These are phyloP conservation scores for Anoplius nigerrimus DNA, from an alignment of 2,888 invertebrate species.

Conservation along the genomic window DNA sequence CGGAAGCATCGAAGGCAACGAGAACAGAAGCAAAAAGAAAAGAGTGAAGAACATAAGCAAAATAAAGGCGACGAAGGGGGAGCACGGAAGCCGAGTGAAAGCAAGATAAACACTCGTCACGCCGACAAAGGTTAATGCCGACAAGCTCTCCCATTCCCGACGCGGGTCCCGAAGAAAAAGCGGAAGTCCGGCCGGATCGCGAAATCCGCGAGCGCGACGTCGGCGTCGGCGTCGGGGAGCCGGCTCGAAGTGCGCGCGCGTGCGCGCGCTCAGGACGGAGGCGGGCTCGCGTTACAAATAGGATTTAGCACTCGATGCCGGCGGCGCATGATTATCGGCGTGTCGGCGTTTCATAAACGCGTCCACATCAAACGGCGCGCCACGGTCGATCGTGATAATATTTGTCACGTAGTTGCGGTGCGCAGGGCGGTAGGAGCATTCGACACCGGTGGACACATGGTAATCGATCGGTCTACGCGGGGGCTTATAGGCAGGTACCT, in stretches of 20 bases:
- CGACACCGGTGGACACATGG: conserved; percentile 46
- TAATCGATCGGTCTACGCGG: conserved; percentile 48
- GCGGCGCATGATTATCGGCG: conserved; percentile 58
- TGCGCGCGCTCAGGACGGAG: not conserved
- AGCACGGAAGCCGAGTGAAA: no score
- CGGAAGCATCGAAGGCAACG: no score
- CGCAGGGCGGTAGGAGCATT: conserved; percentile 38
- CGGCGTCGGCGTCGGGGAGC: not conserved
- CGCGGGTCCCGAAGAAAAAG: no score
- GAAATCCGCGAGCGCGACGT: not conserved
- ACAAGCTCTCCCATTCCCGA: no score
- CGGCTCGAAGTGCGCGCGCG: not conserved
- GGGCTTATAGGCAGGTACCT: conserved; percentile 42
- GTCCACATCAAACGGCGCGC: conserved; percentile 62
- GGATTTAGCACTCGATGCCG: conserved; percentile 56
- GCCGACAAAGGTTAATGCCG: no score
- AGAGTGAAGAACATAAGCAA: no score
- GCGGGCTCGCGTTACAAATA: conserved; percentile 53
- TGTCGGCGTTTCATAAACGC: conserved; percentile 61
- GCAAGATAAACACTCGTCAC: no score
- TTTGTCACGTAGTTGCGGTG: conserved; percentile 61
- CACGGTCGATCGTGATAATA: conserved; percentile 60
- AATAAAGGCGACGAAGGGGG: no score
- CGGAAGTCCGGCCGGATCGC: not conserved
- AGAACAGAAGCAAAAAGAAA: no score